These are phyloP conservation scores for Canis aureus DNA, from an alignment of 2,113 vertebrate genomes.

Conservation along the genomic window DNA sequence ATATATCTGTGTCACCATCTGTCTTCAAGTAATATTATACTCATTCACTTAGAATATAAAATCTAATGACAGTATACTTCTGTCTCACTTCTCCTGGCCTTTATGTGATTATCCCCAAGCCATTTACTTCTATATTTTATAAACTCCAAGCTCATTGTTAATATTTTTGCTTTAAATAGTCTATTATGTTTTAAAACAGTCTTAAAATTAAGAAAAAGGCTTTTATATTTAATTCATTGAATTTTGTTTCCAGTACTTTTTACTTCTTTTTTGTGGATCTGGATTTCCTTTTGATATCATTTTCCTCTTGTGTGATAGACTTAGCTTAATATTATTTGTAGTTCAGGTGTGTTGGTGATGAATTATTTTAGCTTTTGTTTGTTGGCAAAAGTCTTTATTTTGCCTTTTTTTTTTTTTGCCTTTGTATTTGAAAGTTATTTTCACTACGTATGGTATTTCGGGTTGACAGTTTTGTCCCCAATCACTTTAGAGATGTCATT, in stretches of 20 bases:
- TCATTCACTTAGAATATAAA: neutral
- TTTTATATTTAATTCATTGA: neutral
- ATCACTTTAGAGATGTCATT: neutral
- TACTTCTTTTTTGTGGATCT: neutral
- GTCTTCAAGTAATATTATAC: neutral
- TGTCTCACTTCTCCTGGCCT: neutral
- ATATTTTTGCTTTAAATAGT: constrained; percentile 25
- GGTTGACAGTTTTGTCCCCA: neutral
- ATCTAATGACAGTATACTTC: neutral
- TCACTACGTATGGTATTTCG: neutral
- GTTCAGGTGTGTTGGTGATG: neutral
- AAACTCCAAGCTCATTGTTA: neutral
- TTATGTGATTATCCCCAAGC: neutral
- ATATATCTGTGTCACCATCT: neutral
- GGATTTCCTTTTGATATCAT: neutral
- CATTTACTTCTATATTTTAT: neutral
- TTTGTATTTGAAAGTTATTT: constrained; percentile 30
- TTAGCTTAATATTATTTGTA: constrained; percentile 37
- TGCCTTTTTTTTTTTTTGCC: neutral
- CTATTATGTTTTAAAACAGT: constrained; percentile 23
- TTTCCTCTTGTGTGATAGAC: constrained; percentile 26
- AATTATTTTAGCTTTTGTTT: constrained; percentile 47
- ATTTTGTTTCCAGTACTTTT: constrained; percentile 28
- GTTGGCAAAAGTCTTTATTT: neutral
- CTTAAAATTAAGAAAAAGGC: neutral